Evolutionary conservation across 2,888 invertebrate genomes (phyloP).

Genomic region (Eudemis profundana): DNA sequence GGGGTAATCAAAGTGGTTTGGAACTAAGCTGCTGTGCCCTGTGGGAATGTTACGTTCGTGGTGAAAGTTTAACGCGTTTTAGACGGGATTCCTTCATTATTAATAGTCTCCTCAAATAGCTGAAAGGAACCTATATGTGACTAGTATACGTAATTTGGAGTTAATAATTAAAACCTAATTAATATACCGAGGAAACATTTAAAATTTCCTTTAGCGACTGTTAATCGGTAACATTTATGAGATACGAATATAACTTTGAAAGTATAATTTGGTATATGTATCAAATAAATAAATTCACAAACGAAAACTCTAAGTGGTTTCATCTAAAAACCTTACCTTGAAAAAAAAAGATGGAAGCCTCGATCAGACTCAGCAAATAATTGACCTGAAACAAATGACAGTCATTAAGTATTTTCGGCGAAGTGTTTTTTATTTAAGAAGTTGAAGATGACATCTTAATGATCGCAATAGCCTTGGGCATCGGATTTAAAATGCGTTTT

Average conservation of each 20-base stretch:
- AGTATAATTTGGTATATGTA: not conserved
- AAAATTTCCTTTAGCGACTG: not conserved
- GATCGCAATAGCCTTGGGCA: constrained; percentile 1
- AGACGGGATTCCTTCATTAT: constrained; percentile 43
- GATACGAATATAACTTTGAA: too few species aligned
- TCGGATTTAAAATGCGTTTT: constrained; percentile 11
- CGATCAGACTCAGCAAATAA: constrained; percentile 61
- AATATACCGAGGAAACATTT: not conserved
- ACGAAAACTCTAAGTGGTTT: constrained; percentile 6
- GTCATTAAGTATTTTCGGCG: constrained; percentile 19
- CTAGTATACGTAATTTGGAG: not conserved
- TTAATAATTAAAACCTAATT: not conserved
- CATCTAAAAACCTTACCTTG: constrained; percentile 57
- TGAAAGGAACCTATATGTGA: not conserved
- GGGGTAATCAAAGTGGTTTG: constrained; percentile 31
- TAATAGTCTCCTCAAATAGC: constrained; percentile 41
- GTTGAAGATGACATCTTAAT: constrained; percentile 24
- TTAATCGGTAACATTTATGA: not conserved
- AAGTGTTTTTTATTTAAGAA: constrained; percentile 21
- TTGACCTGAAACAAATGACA: constrained; percentile 70
- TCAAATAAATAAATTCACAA: not conserved
- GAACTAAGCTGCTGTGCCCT: constrained; percentile 29
- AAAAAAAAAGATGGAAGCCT: constrained; percentile 55
- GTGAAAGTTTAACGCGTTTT: constrained; percentile 46
- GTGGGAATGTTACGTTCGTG: constrained; percentile 40